Conservation (phyloP, 1,140 invertebrate genomes). For the Rhysida immarginata region DNA sequence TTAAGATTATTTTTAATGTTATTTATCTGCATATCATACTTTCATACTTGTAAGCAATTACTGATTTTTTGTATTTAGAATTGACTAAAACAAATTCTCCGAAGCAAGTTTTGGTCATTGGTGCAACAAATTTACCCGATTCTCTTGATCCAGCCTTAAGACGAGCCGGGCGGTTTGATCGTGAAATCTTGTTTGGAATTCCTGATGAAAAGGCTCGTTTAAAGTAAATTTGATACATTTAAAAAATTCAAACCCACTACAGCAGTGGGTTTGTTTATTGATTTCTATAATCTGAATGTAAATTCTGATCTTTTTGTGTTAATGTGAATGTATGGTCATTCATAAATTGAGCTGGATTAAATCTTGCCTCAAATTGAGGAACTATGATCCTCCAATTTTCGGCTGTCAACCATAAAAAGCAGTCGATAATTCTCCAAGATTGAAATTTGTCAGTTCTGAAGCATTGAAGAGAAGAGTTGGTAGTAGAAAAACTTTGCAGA, state of each 20-base stretch:
- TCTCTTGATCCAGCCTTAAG: slow-evolving; percentile 81
- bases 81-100: slow-evolving; percentile 43
- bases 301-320: too few relatives aligned
- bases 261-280: slow-evolving; percentile 4
- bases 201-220: slow-evolving; percentile 65
- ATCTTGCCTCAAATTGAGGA: too few relatives aligned
- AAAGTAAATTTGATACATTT: too few relatives aligned
- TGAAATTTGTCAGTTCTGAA: too few relatives aligned
- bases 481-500: slow-evolving; percentile 43
- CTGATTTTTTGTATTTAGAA: slow-evolving; percentile 30
- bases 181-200: slow-evolving; percentile 85
- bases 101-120: slow-evolving; percentile 68
- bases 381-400: too few relatives aligned
- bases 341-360: too few relatives aligned
- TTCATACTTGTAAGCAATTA: neutral
- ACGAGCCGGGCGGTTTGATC: slow-evolving; percentile 73
- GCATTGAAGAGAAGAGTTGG: too few relatives aligned
- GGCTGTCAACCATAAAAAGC: too few relatives aligned
- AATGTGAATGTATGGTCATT: too few relatives aligned
- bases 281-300: too few relatives aligned
- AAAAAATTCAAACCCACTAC: too few relatives aligned
- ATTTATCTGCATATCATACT: neutral
- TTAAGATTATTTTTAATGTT: neutral
- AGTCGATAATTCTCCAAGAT: too few relatives aligned
- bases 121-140: slow-evolving; percentile 88